These are phyloP conservation scores for Philypnodon macrostomus DNA, from an alignment of 2,797 vertebrate genomes.

Conservation along the genomic window DNA sequence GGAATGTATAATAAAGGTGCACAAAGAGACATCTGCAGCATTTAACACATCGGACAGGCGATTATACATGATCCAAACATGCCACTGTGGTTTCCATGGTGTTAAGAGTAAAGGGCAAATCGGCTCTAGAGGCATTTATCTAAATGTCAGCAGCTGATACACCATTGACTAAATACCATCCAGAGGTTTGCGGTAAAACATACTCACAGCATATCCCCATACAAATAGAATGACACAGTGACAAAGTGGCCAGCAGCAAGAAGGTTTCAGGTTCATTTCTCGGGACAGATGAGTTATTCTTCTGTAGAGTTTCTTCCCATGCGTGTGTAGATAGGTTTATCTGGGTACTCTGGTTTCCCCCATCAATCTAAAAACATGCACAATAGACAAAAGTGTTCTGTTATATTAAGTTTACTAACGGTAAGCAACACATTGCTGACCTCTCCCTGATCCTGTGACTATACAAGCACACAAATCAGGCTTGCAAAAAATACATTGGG, in stretches of 20 bases:
- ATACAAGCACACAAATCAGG: neutral
- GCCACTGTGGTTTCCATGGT: constrained; percentile 46
- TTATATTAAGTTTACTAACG: constrained; percentile 18
- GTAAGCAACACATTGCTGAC: constrained; percentile 27
- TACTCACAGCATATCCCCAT: constrained; percentile 8
- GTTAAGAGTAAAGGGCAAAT: constrained; percentile 70
- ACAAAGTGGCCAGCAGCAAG: no score
- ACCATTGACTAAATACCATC: constrained; percentile 71
- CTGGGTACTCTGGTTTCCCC: no score
- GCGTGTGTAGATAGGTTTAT: no score
- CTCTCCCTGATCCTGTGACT: constrained; percentile 30
- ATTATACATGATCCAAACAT: constrained; percentile 19
- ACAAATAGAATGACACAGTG: no score
- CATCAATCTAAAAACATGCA: no score
- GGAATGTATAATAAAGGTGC: neutral
- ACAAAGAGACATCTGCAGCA: constrained; percentile 2
- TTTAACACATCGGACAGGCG: constrained; percentile 14
- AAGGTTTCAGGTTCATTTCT: no score
- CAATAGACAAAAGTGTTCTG: no score
- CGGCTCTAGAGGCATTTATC: constrained; percentile 73
- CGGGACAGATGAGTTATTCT: no score
- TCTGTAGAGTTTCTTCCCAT: no score
- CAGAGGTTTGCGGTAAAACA: constrained; percentile 42
- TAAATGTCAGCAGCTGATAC: constrained; percentile 77
- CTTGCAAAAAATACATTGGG: no score